These are phyloP conservation scores for Spilosoma lubricipeda DNA, from an alignment of 2,888 invertebrate species.

Conservation along the genomic window DNA sequence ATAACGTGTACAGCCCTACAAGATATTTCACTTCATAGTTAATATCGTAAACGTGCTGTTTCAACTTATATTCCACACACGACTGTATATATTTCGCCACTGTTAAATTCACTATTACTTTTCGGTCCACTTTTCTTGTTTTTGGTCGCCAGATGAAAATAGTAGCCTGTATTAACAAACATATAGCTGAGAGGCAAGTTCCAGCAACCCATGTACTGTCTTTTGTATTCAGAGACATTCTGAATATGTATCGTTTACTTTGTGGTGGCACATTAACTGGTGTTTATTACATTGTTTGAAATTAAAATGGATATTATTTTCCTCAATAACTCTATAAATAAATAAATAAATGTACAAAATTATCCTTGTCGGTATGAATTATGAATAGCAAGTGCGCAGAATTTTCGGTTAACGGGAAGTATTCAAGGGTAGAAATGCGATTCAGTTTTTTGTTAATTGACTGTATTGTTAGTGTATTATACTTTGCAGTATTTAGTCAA, in stretches of 20 bases:
- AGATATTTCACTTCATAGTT: conserved; percentile 4
- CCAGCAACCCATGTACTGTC: conserved; percentile 16
- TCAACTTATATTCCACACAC: conserved; percentile 15
- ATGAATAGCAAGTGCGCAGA: not conserved
- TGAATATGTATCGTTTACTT: not conserved
- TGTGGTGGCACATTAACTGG: conserved; percentile 7
- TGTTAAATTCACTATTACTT: conserved; percentile 14
- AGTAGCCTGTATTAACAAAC: conserved; percentile 8
- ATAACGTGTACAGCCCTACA: not conserved
- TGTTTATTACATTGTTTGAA: not conserved
- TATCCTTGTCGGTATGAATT: not conserved
- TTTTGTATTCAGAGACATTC: conserved; percentile 7
- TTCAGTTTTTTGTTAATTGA: not conserved
- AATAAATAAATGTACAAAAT: conserved; percentile 1
- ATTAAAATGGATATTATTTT: conserved; percentile 1
- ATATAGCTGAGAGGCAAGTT: not conserved
- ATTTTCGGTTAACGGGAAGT: not conserved
- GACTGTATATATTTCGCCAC: conserved; percentile 16
- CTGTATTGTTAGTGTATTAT: too few species aligned
- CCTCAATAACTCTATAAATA: conserved; percentile 12
- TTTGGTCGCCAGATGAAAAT: not conserved
- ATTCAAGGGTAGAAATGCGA: not conserved
- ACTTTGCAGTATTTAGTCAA: too few species aligned
- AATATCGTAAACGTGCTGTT: conserved; percentile 8
- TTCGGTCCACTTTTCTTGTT: conserved; percentile 10